Conservation (phyloP, 2,113 vertebrate genomes). For the Heterotilapia buettikoferi region DNA sequence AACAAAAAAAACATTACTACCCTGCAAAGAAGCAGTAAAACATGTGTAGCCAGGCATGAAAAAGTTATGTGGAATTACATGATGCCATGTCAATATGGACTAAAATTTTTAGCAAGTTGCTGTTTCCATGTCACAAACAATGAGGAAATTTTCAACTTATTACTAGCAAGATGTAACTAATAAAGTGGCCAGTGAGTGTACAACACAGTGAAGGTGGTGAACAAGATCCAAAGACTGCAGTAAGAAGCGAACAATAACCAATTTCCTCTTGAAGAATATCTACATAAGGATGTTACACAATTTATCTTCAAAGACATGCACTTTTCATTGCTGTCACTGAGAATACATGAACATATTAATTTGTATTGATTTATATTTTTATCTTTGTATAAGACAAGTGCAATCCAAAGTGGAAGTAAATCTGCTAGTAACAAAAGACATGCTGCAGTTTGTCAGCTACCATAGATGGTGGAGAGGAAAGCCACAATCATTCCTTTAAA, state of each 20-base stretch:
- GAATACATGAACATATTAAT: neutral
- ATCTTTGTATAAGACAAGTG: neutral
- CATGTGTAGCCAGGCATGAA: neutral
- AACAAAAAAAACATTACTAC: neutral
- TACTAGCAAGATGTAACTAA: neutral
- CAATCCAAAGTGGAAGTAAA: neutral
- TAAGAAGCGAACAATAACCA: conserved; percentile 11
- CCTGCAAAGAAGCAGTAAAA: neutral
- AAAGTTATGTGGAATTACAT: neutral
- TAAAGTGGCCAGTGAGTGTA: neutral
- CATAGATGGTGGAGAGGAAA: neutral
- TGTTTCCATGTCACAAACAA: neutral
- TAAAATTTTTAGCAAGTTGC: neutral
- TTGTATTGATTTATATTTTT: neutral
- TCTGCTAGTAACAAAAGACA: neutral
- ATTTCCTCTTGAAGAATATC: conserved; percentile 15
- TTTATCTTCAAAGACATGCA: neutral
- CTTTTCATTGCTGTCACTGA: neutral
- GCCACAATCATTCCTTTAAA: neutral
- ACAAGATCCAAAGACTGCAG: conserved; percentile 28
- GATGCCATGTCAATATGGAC: neutral
- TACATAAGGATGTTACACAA: neutral
- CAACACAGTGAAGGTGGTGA: conserved; percentile 35
- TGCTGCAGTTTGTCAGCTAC: neutral
- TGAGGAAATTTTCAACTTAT: neutral